Conservation (phyloP, 1,140 invertebrate genomes). For the Gryllus bimaculatus region DNA sequence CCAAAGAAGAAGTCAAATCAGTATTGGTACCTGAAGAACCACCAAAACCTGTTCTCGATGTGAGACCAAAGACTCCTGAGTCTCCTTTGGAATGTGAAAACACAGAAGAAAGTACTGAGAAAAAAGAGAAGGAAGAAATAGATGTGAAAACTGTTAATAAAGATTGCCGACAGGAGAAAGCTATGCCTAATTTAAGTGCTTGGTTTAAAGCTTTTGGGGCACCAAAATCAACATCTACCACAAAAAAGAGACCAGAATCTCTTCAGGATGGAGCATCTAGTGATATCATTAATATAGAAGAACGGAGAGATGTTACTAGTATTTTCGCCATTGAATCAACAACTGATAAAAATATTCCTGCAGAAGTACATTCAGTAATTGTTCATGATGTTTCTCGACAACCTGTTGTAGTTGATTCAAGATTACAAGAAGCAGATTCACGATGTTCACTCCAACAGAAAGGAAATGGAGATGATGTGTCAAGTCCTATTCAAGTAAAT, state of each 20-base stretch:
- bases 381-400: slow-evolving; percentile 2
- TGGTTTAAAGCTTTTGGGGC: slow-evolving; percentile 86
- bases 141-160: slow-evolving; percentile 37
- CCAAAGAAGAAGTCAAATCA: slow-evolving; percentile 31
- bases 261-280: slow-evolving; percentile 30
- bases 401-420: slow-evolving; percentile 7
- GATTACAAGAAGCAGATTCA: not conserved
- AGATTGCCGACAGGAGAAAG: slow-evolving; percentile 44
- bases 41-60: not conserved
- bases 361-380: not conserved
- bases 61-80: not conserved
- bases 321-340: not conserved
- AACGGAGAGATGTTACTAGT: not conserved
- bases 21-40: slow-evolving; percentile 20
- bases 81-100: not conserved
- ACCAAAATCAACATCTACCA: slow-evolving; percentile 43
- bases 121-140: slow-evolving; percentile 25
- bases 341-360: not conserved
- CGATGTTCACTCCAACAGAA: not conserved
- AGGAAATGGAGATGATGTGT: slow-evolving; percentile 1
- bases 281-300: not conserved
- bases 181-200: slow-evolving; percentile 76
- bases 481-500: slow-evolving; percentile 1
- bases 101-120: slow-evolving; percentile 16
- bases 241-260: slow-evolving; percentile 30